Evolutionary conservation across 2,113 vertebrate genomes (phyloP).

Genomic region (Amia ocellicauda): DNA sequence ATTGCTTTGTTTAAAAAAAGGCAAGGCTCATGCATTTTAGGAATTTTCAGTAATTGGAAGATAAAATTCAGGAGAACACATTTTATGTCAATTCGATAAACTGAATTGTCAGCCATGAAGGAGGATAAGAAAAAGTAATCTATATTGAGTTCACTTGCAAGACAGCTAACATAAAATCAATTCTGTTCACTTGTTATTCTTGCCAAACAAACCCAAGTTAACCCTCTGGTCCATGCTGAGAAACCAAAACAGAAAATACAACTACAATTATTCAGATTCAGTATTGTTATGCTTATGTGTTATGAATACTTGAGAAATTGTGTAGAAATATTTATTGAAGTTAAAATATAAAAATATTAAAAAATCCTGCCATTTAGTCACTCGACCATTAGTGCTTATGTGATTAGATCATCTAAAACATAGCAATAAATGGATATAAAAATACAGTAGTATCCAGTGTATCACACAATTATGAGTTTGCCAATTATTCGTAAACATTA

Average conservation of each 20-base stretch:
- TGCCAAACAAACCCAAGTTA: conserved; percentile 31
- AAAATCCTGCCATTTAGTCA: too few relatives aligned
- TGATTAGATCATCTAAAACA: too few relatives aligned
- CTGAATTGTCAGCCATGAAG: conserved; percentile 31
- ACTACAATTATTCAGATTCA: not conserved
- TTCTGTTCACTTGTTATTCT: conserved; percentile 34
- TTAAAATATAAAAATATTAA: too few relatives aligned
- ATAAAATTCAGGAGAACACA: conserved; percentile 26
- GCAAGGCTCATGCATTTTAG: conserved; percentile 7
- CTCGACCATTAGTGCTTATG: too few relatives aligned
- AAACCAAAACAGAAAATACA: conserved; percentile 2
- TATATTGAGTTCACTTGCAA: conserved; percentile 29
- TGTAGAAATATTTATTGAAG: too few relatives aligned
- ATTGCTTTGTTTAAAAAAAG: conserved; percentile 16
- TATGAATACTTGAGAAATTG: too few relatives aligned
- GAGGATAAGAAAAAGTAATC: conserved; percentile 22
- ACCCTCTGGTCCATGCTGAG: conserved; percentile 17
- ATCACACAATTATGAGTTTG: too few relatives aligned
- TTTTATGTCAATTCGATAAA: conserved; percentile 31
- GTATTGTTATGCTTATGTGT: not conserved
- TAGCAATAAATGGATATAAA: too few relatives aligned
- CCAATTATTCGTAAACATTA: too few relatives aligned
- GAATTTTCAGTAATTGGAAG: conserved; percentile 20
- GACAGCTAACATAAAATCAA: conserved; percentile 36
- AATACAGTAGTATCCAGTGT: too few relatives aligned